Evolutionary conservation across 2,888 invertebrate species (phyloP), one percentile per base, ranked within the genome.

Genomic region (Melangyna quadrimaculata): DNA sequence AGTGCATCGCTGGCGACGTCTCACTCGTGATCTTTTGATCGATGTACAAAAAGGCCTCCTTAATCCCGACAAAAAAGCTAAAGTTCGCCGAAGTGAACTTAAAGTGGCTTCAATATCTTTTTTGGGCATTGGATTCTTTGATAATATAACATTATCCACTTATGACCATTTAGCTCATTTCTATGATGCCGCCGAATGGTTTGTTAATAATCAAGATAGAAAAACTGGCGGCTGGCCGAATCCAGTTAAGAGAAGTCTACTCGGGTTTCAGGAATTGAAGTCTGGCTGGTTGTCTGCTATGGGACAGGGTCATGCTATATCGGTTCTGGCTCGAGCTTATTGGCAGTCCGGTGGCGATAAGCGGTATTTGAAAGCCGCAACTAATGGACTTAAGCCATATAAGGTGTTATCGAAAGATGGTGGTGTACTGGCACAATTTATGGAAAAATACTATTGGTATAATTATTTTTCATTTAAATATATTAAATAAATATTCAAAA

Each of bases 301-400:
- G 99, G 98, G 98, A 3, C 99, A 99, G 91, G 99, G 99, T 0
- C 99, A 99, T 92, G 97, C 96, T 27, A 96, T 99, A 88, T 99
- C 99, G 0, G 94, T 99, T n/a, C 93, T 99, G 69, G 95, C 97
- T 0, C 94, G 99, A 88, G 99, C 99, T 0, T 98, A 96, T 93
- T 94, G 96, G 92, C 95, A 95, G 91, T 97, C 97, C 29, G 94
- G 94, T 55, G 96, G 96, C 0, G 95, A 96, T 90, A 93, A 93
- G 77, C 91, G 93, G 57, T 99, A 98, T 92, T 93, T 99, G 87
- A 94, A 95, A 73, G 95, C 98, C 0, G 99, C 99, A 1, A 92
- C 95, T 43, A 94, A 95, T 87, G 99, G 97, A 57, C 93, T 98
- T 70, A 94, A 94, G 89, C 95, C 97, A 37, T 98, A 97, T 90